Percentiles rank a stretch among this genome's conserved stretches.
Conservation (phyloP, 2,797 vertebrate species). For the Arrhamphus sclerolepis region DNA sequence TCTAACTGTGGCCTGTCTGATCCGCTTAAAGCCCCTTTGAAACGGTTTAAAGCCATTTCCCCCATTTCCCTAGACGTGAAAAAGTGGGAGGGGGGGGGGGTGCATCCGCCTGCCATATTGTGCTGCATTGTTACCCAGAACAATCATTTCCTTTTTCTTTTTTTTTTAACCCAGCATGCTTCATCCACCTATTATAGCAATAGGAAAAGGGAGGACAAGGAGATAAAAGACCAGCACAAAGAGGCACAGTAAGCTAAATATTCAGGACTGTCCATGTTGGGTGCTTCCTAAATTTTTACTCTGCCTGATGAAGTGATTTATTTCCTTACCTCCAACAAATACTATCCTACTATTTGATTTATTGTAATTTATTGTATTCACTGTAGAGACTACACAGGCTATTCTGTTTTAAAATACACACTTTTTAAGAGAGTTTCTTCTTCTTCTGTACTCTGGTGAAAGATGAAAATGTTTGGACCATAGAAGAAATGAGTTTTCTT, state of each 20-base stretch:
- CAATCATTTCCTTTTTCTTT: constrained; percentile 64
- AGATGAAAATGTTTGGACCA: no score
- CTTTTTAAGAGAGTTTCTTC: no score
- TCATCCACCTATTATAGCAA: constrained; percentile 64
- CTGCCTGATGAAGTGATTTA: no score
- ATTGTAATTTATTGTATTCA: no score
- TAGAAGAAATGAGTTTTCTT: no score
- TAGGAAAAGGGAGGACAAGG: constrained; percentile 32
- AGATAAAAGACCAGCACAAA: constrained; percentile 27
- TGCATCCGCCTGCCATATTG: constrained; percentile 45
- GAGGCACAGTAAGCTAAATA: constrained; percentile 30
- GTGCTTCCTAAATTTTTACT: no score
- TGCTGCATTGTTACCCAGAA: constrained; percentile 72
- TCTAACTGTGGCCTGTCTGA: constrained; percentile 61
- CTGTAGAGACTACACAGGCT: no score
- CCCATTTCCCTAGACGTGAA: constrained; percentile 60
- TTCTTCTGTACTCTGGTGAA: no score
- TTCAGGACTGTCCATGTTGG: not conserved
- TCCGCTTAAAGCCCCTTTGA: constrained; percentile 61
- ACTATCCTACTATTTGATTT: no score
- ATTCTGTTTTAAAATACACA: no score
- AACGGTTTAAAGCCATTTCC: constrained; percentile 70
- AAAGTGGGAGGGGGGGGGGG: constrained; percentile 48
- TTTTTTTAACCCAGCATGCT: constrained; percentile 44
- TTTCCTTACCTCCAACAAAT: no score